phyloP scores from a whole-genome alignment of 2,797 vertebrate genomes.

The Lycodopsis pacificus region DNA sequence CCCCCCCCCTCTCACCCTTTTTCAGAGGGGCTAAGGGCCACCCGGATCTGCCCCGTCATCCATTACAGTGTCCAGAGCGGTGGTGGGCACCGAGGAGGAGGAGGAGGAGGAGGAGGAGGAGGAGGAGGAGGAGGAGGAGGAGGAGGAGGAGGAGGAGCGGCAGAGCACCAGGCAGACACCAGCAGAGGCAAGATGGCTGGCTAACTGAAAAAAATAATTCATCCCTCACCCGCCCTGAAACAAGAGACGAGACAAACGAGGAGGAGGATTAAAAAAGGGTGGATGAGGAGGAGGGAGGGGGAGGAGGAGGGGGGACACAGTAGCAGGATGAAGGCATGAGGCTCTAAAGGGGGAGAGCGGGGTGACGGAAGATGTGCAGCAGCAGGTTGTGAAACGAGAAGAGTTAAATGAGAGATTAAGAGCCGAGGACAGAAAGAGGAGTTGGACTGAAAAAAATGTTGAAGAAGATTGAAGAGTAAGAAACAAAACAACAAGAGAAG shows the following conservation, averaged over 20 bases:
- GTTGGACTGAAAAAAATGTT: conserved; percentile 5
- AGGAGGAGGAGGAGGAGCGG: neutral
- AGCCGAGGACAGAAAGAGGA: conserved; percentile 36
- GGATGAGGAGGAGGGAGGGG: neutral
- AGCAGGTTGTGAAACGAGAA: conserved; percentile 29
- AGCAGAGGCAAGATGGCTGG: conserved; percentile 71
- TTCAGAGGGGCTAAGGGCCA: conserved; percentile 68
- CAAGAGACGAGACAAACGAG: conserved; percentile 63
- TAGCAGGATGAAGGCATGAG: conserved; percentile 57
- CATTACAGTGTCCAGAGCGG: conserved; percentile 71
- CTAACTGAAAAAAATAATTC: conserved; percentile 31
- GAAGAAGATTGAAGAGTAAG: conserved; percentile 13
- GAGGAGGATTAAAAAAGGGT: conserved; percentile 58
- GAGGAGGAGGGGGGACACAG: conserved; percentile 14
- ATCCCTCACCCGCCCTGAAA: conserved; percentile 54
- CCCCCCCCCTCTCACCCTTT: neutral
- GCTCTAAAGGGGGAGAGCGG: conserved; percentile 42
- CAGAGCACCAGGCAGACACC: conserved; percentile 73
- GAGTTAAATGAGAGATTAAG: conserved; percentile 50
- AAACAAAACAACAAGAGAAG: conserved; percentile 9
- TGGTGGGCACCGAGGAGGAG: conserved; percentile 48
- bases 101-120: conserved; percentile 19
- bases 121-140: conserved; percentile 40
- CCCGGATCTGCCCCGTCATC: conserved; percentile 76
- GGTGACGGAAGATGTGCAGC: conserved; percentile 44